A percentile compares a stretch with the other conserved stretches of the same genome.
These are phyloP conservation scores for Notamacropus eugenii DNA, from an alignment of 2,797 vertebrate genomes.

Conservation along the genomic window DNA sequence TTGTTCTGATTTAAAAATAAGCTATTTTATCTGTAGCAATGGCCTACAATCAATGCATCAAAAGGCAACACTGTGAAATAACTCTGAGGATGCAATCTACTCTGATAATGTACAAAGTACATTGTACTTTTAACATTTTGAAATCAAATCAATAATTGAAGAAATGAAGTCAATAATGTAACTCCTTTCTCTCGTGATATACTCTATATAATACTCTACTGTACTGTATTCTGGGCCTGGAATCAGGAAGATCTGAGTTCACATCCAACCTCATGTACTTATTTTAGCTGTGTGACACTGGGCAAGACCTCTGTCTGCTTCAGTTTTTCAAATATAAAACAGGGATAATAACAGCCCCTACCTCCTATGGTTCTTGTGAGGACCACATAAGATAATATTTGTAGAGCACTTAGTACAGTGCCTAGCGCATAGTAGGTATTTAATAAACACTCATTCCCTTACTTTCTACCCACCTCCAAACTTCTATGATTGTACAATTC, in stretches of 20 bases:
- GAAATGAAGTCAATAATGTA: neutral
- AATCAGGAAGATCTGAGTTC: neutral
- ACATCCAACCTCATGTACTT: neutral
- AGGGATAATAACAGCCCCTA: neutral
- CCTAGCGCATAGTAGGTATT: too few species aligned
- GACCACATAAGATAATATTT: neutral
- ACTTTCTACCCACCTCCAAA: too few species aligned
- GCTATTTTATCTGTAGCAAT: fast-evolving
- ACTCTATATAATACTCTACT: neutral
- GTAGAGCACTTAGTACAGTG: too few species aligned
- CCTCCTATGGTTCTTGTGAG: neutral
- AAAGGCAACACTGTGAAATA: slow-evolving; percentile 21
- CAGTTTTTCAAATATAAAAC: neutral
- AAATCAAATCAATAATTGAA: neutral
- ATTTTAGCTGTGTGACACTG: too few species aligned
- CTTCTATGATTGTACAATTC: neutral
- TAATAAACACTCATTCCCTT: too few species aligned
- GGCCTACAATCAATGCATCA: neutral
- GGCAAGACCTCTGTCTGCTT: too few species aligned
- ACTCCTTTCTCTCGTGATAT: neutral
- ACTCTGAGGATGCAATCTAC: neutral
- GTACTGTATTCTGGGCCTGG: neutral
- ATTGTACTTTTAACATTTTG: neutral
- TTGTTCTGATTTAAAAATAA: neutral
- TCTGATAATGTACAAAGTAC: neutral